Base-by-base conservation (phyloP, 2,113 vertebrate species). In the Electrona antarctica region DNA sequence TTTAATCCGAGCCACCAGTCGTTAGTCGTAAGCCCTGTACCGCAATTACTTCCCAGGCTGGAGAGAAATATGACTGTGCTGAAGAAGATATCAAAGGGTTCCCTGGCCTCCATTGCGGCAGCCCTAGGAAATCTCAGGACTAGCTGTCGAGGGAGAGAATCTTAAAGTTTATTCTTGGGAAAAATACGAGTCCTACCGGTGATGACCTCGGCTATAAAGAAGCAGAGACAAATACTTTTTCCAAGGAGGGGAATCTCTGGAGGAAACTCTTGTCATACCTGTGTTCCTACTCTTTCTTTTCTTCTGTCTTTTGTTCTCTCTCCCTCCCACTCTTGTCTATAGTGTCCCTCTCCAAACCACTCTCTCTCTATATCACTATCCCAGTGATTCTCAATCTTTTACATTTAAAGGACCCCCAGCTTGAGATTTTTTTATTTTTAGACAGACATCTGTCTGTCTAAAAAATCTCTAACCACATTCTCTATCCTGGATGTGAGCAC, bases 401-500 rank as follows among this genome's bases (percentile, higher is more conserved):
- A 21, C 1, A 21, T 21, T 21, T 21, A 21, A 21, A 21, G 21
- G 21, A 21, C 21, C 21, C 21, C 21, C 21, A 21, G 21, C 21
- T 21, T 21, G 21, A 21, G 21, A 21, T 21, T 21, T 21, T 21
- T 21, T 21, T n/a, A n/a, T 2, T 21, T 21, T 21, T 21, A 21
- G 21, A 21, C 21, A 21, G 21, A 21, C 21, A 21, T 21, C 21
- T 21, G 21, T 21, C 21, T 21, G 21, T 21, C 21, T 21, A 21
- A 21, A 21, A 21, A 21, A 1, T 21, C 21, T 21, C 21, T 21
- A 21, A 21, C 21, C 52, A 90, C 87, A 91, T 86, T 83, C 81
- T 4, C 83, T 90, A 91, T 91, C 91, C 76, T 64, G 79, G 83
- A 91, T 89, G 91, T 93, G 92, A 90, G 86, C 90, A n/a, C n/a